Evolutionary conservation across 2,888 invertebrate species (phyloP), one percentile per base, ranked within the genome.

Genomic region (Tetranychus piercei): DNA sequence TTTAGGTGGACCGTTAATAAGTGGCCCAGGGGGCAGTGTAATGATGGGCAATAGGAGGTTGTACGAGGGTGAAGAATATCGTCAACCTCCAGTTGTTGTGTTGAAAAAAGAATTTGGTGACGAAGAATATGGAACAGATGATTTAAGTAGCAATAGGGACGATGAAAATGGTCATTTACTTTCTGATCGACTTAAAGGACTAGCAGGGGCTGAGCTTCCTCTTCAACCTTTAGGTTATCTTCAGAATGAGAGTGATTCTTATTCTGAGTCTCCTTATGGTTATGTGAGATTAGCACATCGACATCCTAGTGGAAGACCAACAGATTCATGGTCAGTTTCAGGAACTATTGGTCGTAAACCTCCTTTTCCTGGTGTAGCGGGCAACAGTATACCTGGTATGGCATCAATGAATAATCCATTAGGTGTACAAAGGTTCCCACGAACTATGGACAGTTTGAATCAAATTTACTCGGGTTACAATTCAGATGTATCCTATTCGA

Each of bases 321-420:
- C 66, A 72, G 78, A 73, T 23, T 34, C 44, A 73, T 77, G 66
- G 77, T 90, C 92, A 9, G 80, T 80, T 11, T 73, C 76, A 11
- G 75, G 76, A 34, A 92, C 92, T 20, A 91, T 93, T 78, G 93
- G 92, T 20, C 92, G 92, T 81, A 92, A 93, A 82, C 92, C 93
- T 0, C 91, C 92, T 81, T 23, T 23, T 23, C 69, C 69, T 11
- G 55, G 55, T 55, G 9, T 55, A 55, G 2, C 55, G 15, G 55
- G 55, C 3, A 15, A 9, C 15, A 55, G 55, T 55, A 55, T 55
- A 9, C 55, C 55, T 5, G 55, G 55, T 55, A 55, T 55, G 55
- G 55, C 55, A 15, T 15, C 55, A 6, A 15, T 55, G 9, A 69
- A 69, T 69, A 20, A 22, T 23, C 34, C 69, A 23, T 11, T 69